These are phyloP conservation scores for Hypomesus transpacificus DNA, from an alignment of 2,113 vertebrate genomes.

Conservation along the genomic window DNA sequence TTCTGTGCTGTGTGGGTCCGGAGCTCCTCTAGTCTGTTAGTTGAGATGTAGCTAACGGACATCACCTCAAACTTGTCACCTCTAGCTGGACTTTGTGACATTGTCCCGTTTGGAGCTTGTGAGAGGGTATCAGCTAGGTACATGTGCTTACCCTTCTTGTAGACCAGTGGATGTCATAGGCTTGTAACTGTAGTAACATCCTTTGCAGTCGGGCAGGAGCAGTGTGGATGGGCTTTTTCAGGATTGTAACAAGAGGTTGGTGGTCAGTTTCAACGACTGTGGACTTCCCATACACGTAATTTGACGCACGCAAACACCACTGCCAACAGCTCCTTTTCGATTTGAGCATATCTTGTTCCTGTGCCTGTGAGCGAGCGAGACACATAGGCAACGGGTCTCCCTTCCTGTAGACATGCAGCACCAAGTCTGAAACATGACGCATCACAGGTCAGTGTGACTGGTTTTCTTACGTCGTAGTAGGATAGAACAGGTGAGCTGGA, in stretches of 20 bases:
- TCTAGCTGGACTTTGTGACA: not conserved
- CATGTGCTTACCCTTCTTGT: no score
- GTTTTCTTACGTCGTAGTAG: not conserved
- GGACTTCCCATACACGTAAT: not conserved
- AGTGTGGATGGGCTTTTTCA: conserved; percentile 14
- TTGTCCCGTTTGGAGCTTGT: conserved; percentile 17
- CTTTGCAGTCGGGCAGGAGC: conserved; percentile 11
- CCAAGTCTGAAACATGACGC: conserved; percentile 8
- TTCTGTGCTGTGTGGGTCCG: not conserved
- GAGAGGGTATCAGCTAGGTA: not conserved
- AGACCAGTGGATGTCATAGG: conserved; percentile 2
- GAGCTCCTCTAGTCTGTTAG: not conserved
- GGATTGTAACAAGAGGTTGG: conserved; percentile 26
- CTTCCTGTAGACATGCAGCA: conserved; percentile 12
- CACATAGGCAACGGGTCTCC: not conserved
- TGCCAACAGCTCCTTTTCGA: conserved; percentile 21
- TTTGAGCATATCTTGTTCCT: conserved; percentile 6
- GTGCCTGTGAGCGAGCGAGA: conserved; percentile 9
- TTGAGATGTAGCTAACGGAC: conserved; percentile 15
- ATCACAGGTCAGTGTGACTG: conserved; percentile 13
- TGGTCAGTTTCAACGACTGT: conserved; percentile 22
- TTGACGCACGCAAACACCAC: conserved; percentile 16
- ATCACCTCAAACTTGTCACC: conserved; percentile 16
- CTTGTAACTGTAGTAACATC: conserved; percentile 16
- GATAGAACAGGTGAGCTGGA: not conserved